Base-by-base conservation (phyloP, 2,797 vertebrate genomes). In the Novumbra hubbsi region DNA sequence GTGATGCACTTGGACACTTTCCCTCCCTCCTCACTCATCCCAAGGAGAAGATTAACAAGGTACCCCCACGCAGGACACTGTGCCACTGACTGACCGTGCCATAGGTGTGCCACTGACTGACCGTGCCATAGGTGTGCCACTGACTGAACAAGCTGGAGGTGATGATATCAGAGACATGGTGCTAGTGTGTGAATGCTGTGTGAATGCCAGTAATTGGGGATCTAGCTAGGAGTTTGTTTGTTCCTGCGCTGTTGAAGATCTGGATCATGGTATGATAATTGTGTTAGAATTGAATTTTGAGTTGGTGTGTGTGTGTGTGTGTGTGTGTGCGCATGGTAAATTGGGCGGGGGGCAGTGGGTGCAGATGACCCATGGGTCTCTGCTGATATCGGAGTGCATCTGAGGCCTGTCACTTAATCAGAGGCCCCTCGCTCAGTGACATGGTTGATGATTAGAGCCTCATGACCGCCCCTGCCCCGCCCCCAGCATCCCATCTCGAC, bases 11-110 rank as follows among this genome's bases (percentile, higher is more conserved):
- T 80, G 94, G 94, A 77, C 97, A 99, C 88, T 99, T 99, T 84
- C 96, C 96, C 73, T 94, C 97, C 49, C 95, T 99, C 81, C 96
- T 99, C 88, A 96, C 97, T 68, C 98, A 99, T 93, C 95, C 96
- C 77, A 99, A 99, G 93, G 98, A 99, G 92, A 99, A 99, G 92
- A 99, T 99, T 92, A 99, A 99, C 93, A 99, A 99, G 96, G 98
- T 98, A 91, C 5, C 8, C 34, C 15, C 17, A 30, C 12, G 2
- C 0, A 55, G 6, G 14, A 2, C 27, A 28, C 38, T 1, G 1
- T 14, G 38, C 38, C 14, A 17, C 19, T 14, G 0, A 21, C 6
- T 14, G 4, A 0, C 1, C 7, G 0, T n/a, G 15, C 64, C 68
- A 24, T 41, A 71, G 48, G 12, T 1, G 1, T 14, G 38, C 38